Base-by-base conservation (phyloP, 2,113 vertebrate genomes). In the Gallinago jamesoni region DNA sequence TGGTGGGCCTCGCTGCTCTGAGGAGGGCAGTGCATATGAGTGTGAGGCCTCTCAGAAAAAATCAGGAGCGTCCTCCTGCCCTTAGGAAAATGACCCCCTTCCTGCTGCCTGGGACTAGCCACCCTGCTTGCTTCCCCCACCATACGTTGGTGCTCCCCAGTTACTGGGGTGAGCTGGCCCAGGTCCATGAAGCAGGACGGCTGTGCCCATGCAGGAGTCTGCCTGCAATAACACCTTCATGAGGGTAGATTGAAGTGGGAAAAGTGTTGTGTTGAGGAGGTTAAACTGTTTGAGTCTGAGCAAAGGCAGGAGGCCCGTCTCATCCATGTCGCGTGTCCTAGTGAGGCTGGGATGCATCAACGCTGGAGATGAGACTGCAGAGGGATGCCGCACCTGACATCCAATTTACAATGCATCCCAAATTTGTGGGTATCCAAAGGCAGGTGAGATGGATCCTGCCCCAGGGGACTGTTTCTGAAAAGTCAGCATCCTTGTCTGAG, bases 101-200 rank as follows among this genome's bases (percentile, higher is more conserved):
- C 37, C 56, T 74, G 35, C 14, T 52, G 39, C 59, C 31, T 62
- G 60, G 56, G 28, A 12, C 0, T 1, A 77, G 41, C 52, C 4
- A 2, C 21, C 10, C 39, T 2, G 1, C 23, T 47, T 50, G 56
- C 12, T 77, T 0, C 0, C 41, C 19, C 35, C 67, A 16, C 28
- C 28, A 1, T 33, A 12, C 43, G 18, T 5, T 33, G 39, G 21
- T 59, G 30, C 6, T 76, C 12, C 18, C n/a, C 9, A 2, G 53
- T 12, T 66, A 64, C 48, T 50, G 75, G n/a, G 45, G 5, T 56
- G 55, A 84, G 17, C 31, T 68, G 35, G 24, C 57, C 43, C 56
- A 47, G 39, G 31, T 37, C 39, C 19, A 3, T 11, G 70, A 64
- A 73, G 39, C n/a, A 59, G 75, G 25, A 21, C 22, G 37, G 67